phyloP scores from a whole-genome alignment of 2,113 vertebrate genomes.

The Seriola quinqueradiata region DNA sequence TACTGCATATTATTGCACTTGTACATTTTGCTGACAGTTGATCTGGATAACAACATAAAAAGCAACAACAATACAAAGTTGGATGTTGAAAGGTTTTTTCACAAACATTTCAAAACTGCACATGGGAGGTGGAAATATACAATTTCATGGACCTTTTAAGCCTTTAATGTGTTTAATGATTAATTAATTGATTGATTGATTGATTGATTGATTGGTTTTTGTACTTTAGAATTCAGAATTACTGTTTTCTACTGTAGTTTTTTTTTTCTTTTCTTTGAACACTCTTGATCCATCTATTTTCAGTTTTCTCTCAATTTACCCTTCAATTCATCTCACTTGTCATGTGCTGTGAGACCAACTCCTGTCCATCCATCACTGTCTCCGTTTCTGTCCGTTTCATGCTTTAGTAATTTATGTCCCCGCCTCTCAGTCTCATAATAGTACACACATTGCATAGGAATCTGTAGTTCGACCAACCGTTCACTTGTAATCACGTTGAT shows the following conservation, averaged over 20 bases:
- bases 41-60: not conserved
- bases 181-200: not conserved
- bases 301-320: not conserved
- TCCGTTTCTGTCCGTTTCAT: not conserved
- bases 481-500: slow-evolving; percentile 17
- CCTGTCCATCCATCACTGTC: slow-evolving; percentile 37
- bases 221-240: not conserved
- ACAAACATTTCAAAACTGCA: too few species aligned
- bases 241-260: too few species aligned
- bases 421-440: not conserved
- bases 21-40: not conserved
- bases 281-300: not conserved
- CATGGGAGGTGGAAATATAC: too few species aligned
- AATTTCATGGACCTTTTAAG: not conserved
- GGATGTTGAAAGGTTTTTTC: too few species aligned
- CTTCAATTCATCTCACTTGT: slow-evolving; percentile 9
- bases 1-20: too few species aligned
- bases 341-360: not conserved
- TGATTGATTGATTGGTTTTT: not conserved
- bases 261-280: not conserved
- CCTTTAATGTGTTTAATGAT: not conserved
- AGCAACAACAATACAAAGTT: too few species aligned
- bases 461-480: not conserved
- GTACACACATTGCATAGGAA: not conserved
- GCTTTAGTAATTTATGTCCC: not conserved